Conservation (phyloP, 2,888 invertebrate genomes). For the Tenthredo scrophulariae region DNA sequence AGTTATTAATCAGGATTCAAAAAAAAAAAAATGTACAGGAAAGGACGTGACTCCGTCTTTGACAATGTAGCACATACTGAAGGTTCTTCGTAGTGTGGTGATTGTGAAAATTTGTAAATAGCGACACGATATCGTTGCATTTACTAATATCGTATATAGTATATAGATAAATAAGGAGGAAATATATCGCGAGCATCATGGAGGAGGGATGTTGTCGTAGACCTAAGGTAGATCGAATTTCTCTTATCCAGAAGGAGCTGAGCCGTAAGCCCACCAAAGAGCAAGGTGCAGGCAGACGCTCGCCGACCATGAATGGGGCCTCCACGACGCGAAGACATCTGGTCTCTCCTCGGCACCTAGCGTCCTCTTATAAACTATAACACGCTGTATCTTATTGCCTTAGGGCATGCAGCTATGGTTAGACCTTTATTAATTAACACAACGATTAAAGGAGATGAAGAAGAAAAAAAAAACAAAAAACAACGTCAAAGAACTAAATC, state of each 20-base stretch:
- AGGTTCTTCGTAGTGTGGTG: too few relatives aligned
- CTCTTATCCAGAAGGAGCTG: slow-evolving; percentile 49
- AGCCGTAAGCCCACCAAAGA: slow-evolving; percentile 53
- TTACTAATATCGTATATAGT: background rate
- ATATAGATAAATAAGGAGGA: background rate
- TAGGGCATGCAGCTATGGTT: background rate
- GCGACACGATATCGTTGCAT: background rate
- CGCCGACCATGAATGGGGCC: slow-evolving; percentile 19
- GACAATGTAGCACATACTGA: too few relatives aligned
- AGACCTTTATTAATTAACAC: background rate
- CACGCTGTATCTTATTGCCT: background rate
- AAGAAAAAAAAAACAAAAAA: background rate
- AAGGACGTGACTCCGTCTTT: too few relatives aligned
- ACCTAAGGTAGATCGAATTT: slow-evolving; percentile 50
- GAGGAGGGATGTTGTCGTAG: slow-evolving; percentile 41
- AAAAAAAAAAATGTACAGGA: too few relatives aligned
- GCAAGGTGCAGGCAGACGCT: slow-evolving; percentile 47
- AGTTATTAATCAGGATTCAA: background rate
- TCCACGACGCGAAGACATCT: slow-evolving; percentile 39
- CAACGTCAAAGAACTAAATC: background rate
- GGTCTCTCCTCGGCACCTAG: background rate
- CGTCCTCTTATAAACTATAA: slow-evolving; percentile 15
- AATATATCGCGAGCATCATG: slow-evolving; percentile 4
- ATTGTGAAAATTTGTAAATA: background rate
- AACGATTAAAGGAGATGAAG: background rate